Evolutionary conservation across 2,113 vertebrate species (phyloP), one percentile per base, ranked within the genome.

Genomic region (Pseudorhombus dupliciocellatus): DNA sequence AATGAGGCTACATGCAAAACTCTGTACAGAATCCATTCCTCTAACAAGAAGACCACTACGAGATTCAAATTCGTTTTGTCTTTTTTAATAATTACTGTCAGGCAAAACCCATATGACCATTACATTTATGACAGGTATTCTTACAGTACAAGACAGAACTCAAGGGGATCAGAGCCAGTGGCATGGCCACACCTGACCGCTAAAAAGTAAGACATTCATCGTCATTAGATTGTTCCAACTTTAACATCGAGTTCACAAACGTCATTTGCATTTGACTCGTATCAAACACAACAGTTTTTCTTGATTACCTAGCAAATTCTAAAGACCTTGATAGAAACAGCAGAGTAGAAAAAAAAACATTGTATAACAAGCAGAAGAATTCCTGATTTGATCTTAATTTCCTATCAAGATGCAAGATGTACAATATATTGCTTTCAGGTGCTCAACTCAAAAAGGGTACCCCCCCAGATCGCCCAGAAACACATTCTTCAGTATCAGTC

Each of bases 141-240:
- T 92, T 91, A 93, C 90, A 88, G 89, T 92, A 93, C 90, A 89
- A 87, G 88, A 93, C 92, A 88, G 86, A 92, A 93, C 80, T 84
- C 66, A 83, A 78, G 74, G 83, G 74, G 81, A 73, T 87, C 87
- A 84, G 88, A 80, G 85, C 70, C 56, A 34, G 80, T 79, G 77
- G 79, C 80, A 78, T 79, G 77, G 89, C 90, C 84, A 87, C 77
- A 78, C 48, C 80, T 75, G 89, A 90, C 90, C 84, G 34, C 79
- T 90, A 85, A 81, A 88, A 91, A 90, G 87, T 91, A 90, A 93
- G 87, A 94, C 91, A 94, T 93, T 93, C 92, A 93, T 91, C 66
- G 91, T 93, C 93, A 94, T 91, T 80, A 90, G 92, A 93, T 93
- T 92, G 91, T 93, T 92, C 89, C 73, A 70, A 91, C 90, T 88